Conservation (phyloP, 2,888 invertebrate species). For the Caenorhabditis imperialis region DNA sequence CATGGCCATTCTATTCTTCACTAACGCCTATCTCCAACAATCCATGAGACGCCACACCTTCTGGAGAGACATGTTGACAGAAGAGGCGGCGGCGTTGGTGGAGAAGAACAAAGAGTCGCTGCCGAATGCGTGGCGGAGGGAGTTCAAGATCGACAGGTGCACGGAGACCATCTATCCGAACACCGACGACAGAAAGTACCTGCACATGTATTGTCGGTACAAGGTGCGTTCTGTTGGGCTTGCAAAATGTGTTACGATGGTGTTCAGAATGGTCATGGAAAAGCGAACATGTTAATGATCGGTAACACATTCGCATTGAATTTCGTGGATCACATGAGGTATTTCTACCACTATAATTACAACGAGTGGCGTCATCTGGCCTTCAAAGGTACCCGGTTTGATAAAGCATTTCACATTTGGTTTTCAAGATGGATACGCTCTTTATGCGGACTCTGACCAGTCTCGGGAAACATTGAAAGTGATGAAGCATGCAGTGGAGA, state of each 20-base stretch:
- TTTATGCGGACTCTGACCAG: conserved; percentile 1
- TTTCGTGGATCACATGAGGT: conserved; percentile 13
- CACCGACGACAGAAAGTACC: too few species aligned
- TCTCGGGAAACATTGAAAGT: conserved; percentile 9
- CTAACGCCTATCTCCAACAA: conserved; percentile 28
- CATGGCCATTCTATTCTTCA: conserved; percentile 17
- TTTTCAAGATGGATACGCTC: conserved; percentile 16
- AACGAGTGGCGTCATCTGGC: conserved; percentile 26
- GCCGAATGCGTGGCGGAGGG: too few species aligned
- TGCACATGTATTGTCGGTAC: too few species aligned
- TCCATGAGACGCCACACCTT: conserved; percentile 18
- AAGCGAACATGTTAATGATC: conserved; percentile 24
- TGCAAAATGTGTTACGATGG: too few species aligned
- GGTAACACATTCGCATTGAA: conserved; percentile 46
- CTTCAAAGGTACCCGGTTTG: conserved; percentile 18
- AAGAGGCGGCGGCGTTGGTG: conserved; percentile 4
- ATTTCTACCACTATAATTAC: conserved; percentile 32
- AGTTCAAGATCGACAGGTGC: too few species aligned
- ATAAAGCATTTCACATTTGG: background rate
- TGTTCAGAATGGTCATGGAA: conserved; percentile 32
- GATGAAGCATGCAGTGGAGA: conserved; percentile 4
- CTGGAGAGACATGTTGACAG: conserved; percentile 12
- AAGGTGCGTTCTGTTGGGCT: too few species aligned
- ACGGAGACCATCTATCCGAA: too few species aligned
- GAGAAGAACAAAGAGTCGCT: conserved; percentile 18